Evolutionary conservation across 2,113 vertebrate genomes (phyloP), one percentile per base, ranked within the genome.

Genomic region (Perognathus longimembris): DNA sequence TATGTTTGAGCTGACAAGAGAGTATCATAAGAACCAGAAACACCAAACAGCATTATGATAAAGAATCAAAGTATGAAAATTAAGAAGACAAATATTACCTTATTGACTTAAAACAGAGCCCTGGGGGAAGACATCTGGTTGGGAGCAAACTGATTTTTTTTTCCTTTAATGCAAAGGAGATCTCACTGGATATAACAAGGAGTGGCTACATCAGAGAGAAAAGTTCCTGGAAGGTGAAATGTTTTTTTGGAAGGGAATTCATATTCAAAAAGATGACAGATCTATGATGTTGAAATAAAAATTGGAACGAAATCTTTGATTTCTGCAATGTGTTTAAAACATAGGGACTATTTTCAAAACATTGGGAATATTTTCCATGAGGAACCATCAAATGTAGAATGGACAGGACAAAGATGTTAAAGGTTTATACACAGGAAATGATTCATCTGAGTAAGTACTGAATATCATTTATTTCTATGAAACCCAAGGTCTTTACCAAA

Each of bases 1-100:
- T n/a, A 45, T 76, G 36, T 80, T 45, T 28, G 85, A 81, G 77
- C 74, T 74, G 85, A 81, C 64, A 67, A 86, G 50, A 92, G 84
- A 69, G 54, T 77, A 26, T 76, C 80, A 92, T 94, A 26, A 82
- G 87, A 92, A 78, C 76, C 21, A 95, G 70, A 70, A 91, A 95
- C 61, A 78, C 36, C 80, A 71, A 84, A 70, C 74, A 75, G 75
- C 87, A 20, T 45, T 36, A n/a, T 38, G 93, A 86, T 85, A 86
- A 79, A 81, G 80, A 84, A 36, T 15, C 50, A 50, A 95, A 34
- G 69, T 22, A 63, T 21, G 79, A 76, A 88, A 85, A 57, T 11
- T 20, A 85, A 81, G 40, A 88, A 91, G 89, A 88, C 77, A 88
- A 94, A 85, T n/a, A 38, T 15, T 42, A 73, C 59, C 77, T 89